These are phyloP conservation scores for Druon quercuslanigerum DNA, from an alignment of 1,140 invertebrate species.

Conservation along the genomic window DNA sequence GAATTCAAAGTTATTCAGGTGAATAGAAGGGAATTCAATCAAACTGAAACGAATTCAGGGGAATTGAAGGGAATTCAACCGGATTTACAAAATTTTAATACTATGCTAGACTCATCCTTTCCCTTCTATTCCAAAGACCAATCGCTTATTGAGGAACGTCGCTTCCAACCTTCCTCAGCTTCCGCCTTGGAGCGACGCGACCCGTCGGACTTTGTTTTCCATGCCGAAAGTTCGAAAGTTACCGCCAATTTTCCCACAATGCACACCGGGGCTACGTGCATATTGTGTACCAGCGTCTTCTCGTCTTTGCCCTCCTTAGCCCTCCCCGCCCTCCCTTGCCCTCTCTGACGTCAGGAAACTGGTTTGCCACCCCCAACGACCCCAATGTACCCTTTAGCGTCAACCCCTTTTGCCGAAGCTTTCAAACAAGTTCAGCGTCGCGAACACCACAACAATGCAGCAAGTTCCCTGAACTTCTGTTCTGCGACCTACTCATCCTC, in stretches of 20 bases:
- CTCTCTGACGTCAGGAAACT: neutral
- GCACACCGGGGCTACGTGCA: constrained; percentile 35
- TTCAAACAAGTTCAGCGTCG: constrained; percentile 59
- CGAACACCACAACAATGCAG: constrained; percentile 60
- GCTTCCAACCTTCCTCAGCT: neutral
- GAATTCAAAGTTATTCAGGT: too few species aligned
- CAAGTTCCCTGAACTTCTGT: constrained; percentile 59
- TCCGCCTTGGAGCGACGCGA: neutral
- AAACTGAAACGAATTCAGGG: too few species aligned
- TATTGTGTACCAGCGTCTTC: constrained; percentile 40
- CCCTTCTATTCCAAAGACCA: neutral
- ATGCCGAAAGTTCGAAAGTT: constrained; percentile 41
- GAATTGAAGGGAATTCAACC: too few species aligned
- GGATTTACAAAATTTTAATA: too few species aligned
- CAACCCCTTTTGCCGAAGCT: constrained; percentile 39
- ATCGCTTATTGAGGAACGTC: neutral
- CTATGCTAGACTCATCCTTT: too few species aligned
- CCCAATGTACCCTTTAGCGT: constrained; percentile 7
- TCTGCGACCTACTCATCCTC: neutral
- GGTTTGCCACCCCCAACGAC: neutral
- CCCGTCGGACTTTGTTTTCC: constrained; percentile 47
- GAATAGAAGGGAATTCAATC: too few species aligned
- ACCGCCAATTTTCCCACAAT: constrained; percentile 45
- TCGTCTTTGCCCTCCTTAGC: neutral
- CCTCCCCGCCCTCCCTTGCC: neutral